Conservation (phyloP, 2,113 vertebrate genomes). For the Cryptotis parvus region DNA sequence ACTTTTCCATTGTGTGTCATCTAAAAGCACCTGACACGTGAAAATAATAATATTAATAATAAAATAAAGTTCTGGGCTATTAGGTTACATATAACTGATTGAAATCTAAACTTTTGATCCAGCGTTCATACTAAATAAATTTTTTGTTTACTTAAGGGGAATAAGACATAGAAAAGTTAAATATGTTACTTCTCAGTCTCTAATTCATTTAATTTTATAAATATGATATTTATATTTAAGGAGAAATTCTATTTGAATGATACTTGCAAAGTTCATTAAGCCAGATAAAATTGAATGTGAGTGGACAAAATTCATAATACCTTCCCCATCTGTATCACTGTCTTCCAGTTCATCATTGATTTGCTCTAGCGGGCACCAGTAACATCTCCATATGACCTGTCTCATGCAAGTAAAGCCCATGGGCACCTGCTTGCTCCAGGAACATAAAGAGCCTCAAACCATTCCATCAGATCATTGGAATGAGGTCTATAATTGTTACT, state of each 20-base stretch:
- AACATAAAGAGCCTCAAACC: too few relatives aligned
- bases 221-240: slow-evolving; percentile 1
- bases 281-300: slow-evolving; percentile 42
- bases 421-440: too few relatives aligned
- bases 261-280: slow-evolving; percentile 46
- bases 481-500: too few relatives aligned
- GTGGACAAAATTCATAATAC: slow-evolving; percentile 27
- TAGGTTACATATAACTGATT: slow-evolving; percentile 11
- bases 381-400: too few relatives aligned
- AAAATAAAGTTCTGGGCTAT: slow-evolving; percentile 1
- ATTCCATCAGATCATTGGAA: too few relatives aligned
- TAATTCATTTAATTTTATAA: slow-evolving; percentile 21
- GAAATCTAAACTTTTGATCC: not conserved
- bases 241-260: slow-evolving; percentile 20
- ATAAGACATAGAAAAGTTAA: slow-evolving; percentile 27
- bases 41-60: not conserved
- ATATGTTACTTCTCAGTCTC: slow-evolving; percentile 21
- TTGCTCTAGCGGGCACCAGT: too few relatives aligned
- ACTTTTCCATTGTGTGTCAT: not conserved
- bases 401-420: too few relatives aligned
- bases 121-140: slow-evolving; percentile 22
- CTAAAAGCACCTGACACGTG: not conserved
- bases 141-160: slow-evolving; percentile 45
- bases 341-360: too few relatives aligned
- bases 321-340: not conserved